A percentile compares a stretch with the other conserved stretches of the same genome.
Evolutionary conservation across 1,140 invertebrate genomes (phyloP).

Genomic region (Gryon sp.): DNA sequence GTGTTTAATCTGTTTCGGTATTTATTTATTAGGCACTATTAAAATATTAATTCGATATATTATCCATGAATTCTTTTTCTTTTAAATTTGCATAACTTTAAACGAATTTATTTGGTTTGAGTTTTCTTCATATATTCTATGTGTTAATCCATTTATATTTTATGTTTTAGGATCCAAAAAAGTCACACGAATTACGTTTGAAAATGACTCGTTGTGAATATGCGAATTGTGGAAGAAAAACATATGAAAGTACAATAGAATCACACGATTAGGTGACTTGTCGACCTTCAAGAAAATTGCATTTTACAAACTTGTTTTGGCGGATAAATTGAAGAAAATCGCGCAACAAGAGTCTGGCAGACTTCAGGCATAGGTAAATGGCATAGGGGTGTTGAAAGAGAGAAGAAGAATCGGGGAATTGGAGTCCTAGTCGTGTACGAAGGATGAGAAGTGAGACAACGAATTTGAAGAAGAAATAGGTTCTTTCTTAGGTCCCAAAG

Average conservation of each 20-base stretch:
- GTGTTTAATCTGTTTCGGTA: too few relatives aligned
- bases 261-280: constrained; percentile 75
- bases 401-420: constrained; percentile 31
- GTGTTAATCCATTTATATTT: too few relatives aligned
- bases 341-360: constrained; percentile 59
- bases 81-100: too few relatives aligned
- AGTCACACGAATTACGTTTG: constrained; percentile 28
- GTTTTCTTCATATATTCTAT: too few relatives aligned
- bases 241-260: constrained; percentile 59
- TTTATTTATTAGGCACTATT: too few relatives aligned
- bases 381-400: constrained; percentile 58
- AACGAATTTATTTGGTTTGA: too few relatives aligned
- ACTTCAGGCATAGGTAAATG: constrained; percentile 42
- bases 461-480: constrained; percentile 65
- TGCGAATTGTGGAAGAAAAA: constrained; percentile 34
- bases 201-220: constrained; percentile 28
- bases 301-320: constrained; percentile 79
- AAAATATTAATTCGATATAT: too few relatives aligned
- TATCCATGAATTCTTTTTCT: too few relatives aligned
- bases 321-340: constrained; percentile 77
- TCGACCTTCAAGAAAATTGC: constrained; percentile 77
- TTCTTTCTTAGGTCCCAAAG: constrained; percentile 63
- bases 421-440: constrained; percentile 17
- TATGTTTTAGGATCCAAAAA: neutral
- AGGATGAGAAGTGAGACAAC: constrained; percentile 63